phyloP scores from a whole-genome alignment of 2,888 invertebrate genomes.

The Agrochola lota region DNA sequence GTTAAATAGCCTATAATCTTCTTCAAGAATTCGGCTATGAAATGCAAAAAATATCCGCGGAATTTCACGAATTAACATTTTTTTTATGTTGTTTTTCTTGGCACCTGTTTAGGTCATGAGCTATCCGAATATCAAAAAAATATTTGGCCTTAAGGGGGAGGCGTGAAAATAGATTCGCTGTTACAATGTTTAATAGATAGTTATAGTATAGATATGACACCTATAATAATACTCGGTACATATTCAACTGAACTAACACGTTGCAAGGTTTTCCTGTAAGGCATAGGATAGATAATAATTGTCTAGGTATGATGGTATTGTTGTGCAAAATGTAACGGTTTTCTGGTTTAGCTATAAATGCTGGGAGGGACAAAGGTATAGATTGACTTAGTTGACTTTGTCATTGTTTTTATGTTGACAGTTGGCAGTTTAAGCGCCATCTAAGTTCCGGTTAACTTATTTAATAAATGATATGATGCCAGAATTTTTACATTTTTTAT shows the following conservation, averaged over 20 bases:
- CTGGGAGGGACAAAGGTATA: background rate
- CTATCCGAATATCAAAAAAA: too few species aligned
- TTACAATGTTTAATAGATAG: too few species aligned
- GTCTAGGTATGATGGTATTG: background rate
- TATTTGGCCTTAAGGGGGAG: too few species aligned
- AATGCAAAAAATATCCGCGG: background rate
- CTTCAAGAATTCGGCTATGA: background rate
- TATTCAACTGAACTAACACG: background rate
- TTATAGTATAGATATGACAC: too few species aligned
- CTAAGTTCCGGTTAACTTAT: background rate
- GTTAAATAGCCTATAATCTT: background rate
- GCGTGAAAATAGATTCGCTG: too few species aligned
- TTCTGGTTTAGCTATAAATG: background rate
- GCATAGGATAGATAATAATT: slow-evolving; percentile 3
- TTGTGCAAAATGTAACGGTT: slow-evolving; percentile 40
- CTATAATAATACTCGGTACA: background rate
- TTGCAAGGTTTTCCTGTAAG: slow-evolving; percentile 33
- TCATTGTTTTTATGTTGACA: too few species aligned
- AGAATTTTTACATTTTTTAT: too few species aligned
- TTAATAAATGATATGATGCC: background rate
- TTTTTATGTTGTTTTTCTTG: too few species aligned
- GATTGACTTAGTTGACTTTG: background rate
- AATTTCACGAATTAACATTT: too few species aligned
- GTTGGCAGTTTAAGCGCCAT: background rate
- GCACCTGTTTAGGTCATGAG: too few species aligned